A percentile compares a stretch with the other conserved stretches of the same genome.
Conservation (phyloP, 2,113 vertebrate genomes). For the Burhinus bistriatus region DNA sequence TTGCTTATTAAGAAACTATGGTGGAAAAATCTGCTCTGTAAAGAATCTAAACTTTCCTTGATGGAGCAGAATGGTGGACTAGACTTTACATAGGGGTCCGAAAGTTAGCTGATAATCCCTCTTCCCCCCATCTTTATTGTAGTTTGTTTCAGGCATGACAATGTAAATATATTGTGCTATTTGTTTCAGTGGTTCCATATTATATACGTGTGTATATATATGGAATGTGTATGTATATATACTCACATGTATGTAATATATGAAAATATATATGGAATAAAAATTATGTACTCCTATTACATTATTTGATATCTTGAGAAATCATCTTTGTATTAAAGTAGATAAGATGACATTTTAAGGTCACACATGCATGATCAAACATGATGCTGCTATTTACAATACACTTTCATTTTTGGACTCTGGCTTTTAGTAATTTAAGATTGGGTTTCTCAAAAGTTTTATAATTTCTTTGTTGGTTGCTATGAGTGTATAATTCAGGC, state of each 20-base stretch:
- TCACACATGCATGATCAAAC: constrained; percentile 62
- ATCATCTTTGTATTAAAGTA: constrained; percentile 60
- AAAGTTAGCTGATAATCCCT: background rate
- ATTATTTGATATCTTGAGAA: background rate
- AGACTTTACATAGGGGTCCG: background rate
- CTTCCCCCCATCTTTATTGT: fast-evolving
- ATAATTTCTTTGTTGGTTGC: background rate
- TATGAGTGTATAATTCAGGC: background rate
- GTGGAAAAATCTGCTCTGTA: background rate
- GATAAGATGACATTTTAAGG: constrained; percentile 68
- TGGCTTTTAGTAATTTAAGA: constrained; percentile 48
- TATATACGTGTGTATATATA: background rate
- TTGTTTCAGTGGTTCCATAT: constrained; percentile 44
- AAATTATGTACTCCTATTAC: background rate
- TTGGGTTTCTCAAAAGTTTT: constrained; percentile 17
- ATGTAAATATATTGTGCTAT: constrained; percentile 45
- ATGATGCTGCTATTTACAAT: constrained; percentile 63
- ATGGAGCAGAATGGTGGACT: background rate
- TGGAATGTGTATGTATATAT: background rate
- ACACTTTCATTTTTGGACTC: constrained; percentile 36
- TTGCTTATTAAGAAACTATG: background rate
- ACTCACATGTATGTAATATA: background rate
- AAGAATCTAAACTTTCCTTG: background rate
- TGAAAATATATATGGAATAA: background rate
- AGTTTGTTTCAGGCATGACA: constrained; percentile 21